Conservation (phyloP, 2,113 vertebrate genomes). For the Otis tarda region DNA sequence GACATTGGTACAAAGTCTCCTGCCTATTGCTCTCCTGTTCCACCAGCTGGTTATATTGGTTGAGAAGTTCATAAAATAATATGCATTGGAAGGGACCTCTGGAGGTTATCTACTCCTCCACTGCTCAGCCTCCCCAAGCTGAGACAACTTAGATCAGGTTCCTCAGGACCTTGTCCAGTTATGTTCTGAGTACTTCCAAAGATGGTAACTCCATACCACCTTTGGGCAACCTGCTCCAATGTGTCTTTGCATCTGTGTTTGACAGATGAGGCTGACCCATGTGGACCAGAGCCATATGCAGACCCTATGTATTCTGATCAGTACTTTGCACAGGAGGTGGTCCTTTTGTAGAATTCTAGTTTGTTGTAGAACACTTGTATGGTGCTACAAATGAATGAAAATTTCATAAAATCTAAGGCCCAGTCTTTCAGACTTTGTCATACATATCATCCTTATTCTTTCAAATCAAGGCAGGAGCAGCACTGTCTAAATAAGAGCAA, state of each 20-base stretch:
- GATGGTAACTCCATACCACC: background rate
- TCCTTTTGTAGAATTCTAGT: background rate
- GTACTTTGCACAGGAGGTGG: background rate
- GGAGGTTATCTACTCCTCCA: background rate
- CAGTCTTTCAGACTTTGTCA: background rate
- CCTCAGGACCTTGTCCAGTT: background rate
- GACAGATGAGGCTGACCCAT: background rate
- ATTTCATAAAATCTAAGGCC: background rate
- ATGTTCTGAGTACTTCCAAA: background rate
- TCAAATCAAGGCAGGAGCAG: background rate
- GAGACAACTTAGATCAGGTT: background rate
- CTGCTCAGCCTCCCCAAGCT: background rate
- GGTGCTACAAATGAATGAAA: background rate
- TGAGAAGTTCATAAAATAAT: background rate
- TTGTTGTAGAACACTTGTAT: background rate
- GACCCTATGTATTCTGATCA: background rate
- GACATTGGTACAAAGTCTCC: background rate
- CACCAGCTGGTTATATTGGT: background rate
- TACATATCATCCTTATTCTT: background rate
- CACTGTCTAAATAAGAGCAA: background rate
- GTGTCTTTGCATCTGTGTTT: background rate
- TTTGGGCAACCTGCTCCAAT: background rate
- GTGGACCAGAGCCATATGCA: rapidly evolving
- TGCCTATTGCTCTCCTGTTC: background rate
- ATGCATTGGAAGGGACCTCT: background rate